A percentile compares a stretch with the other conserved stretches of the same genome.
Evolutionary conservation across 2,888 invertebrate genomes (phyloP).

Genomic region (Helicoverpa assulta): DNA sequence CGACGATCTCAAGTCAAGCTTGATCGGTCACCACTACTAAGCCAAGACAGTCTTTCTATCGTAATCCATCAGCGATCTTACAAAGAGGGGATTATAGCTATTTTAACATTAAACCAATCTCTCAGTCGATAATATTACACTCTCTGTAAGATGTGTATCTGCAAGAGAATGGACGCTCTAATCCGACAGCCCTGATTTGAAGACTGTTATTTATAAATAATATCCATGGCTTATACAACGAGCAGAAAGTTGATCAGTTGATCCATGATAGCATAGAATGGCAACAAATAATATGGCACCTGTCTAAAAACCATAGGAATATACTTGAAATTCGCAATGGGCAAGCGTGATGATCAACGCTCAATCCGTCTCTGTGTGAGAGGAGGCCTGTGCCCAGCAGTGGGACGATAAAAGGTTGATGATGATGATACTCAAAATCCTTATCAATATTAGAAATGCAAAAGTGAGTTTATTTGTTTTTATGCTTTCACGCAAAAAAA

Average conservation of each 20-base stretch:
- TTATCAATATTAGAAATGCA: too few species aligned
- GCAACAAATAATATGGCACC: conserved; percentile 40
- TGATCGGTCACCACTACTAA: neutral
- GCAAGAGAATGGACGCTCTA: conserved; percentile 50
- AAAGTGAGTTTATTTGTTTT: too few species aligned
- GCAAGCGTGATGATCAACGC: too few species aligned
- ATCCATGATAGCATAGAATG: conserved; percentile 30
- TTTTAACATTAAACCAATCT: conserved; percentile 13
- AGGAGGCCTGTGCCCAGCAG: too few species aligned
- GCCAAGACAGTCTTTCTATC: neutral
- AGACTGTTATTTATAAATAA: conserved; percentile 55
- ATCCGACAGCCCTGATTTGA: conserved; percentile 50
- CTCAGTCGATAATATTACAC: conserved; percentile 22
- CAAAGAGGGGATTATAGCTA: conserved; percentile 6
- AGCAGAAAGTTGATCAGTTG: conserved; percentile 51
- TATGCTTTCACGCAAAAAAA: too few species aligned
- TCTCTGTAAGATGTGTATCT: conserved; percentile 50
- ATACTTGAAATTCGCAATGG: too few species aligned
- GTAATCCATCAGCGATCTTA: neutral
- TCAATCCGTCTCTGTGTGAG: too few species aligned
- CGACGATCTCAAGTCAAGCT: too few species aligned
- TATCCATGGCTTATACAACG: conserved; percentile 50
- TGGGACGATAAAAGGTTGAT: too few species aligned
- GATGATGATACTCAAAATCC: too few species aligned
- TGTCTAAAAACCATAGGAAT: conserved; percentile 1